Percentiles rank a stretch among this genome's conserved stretches.
Conservation (phyloP, 92 coral and sea anemone species). For the Scolanthus callimorphus region DNA sequence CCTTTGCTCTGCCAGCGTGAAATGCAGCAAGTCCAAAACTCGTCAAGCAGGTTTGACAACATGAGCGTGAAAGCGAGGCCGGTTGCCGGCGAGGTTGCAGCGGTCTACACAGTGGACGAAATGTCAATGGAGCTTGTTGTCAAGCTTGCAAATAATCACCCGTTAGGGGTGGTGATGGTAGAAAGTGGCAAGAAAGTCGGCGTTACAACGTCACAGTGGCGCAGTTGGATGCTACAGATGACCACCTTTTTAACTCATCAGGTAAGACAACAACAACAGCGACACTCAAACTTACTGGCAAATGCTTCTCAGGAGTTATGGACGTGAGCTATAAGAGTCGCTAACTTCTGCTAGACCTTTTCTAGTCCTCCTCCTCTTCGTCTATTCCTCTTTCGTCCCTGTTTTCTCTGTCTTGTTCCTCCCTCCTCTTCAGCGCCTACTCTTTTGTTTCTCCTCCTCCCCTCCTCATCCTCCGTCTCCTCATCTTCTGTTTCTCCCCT, state of each 20-base stretch:
- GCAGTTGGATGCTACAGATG: constrained; percentile 97
- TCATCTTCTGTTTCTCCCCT: too few relatives aligned
- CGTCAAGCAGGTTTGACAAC: constrained; percentile 77
- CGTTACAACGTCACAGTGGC: constrained; percentile 85
- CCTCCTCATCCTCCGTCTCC: too few relatives aligned
- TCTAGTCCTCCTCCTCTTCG: too few relatives aligned
- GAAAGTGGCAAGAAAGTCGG: constrained; percentile 92
- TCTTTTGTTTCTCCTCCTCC: too few relatives aligned
- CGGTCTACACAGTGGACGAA: constrained; percentile 91
- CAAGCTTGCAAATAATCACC: constrained; percentile 87
- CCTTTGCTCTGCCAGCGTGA: constrained; percentile 89
- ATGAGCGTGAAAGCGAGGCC: constrained; percentile 93
- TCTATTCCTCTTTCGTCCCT: too few relatives aligned
- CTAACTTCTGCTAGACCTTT: too few relatives aligned
- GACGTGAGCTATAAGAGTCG: too few relatives aligned
- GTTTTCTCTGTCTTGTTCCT: too few relatives aligned
- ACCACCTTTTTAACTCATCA: constrained; percentile 94
- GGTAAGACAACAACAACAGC: too few relatives aligned
- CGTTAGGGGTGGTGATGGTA: constrained; percentile 90
- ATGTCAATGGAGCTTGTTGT: constrained; percentile 97
- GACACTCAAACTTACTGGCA: too few relatives aligned
- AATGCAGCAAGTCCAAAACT: constrained; percentile 77
- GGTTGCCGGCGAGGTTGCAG: constrained; percentile 97
- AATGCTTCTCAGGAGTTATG: too few relatives aligned
- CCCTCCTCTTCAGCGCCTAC: too few relatives aligned